Evolutionary conservation across 2,113 vertebrate genomes (phyloP), one percentile per base, ranked within the genome.

Genomic region (Xiphophorus maculatus): DNA sequence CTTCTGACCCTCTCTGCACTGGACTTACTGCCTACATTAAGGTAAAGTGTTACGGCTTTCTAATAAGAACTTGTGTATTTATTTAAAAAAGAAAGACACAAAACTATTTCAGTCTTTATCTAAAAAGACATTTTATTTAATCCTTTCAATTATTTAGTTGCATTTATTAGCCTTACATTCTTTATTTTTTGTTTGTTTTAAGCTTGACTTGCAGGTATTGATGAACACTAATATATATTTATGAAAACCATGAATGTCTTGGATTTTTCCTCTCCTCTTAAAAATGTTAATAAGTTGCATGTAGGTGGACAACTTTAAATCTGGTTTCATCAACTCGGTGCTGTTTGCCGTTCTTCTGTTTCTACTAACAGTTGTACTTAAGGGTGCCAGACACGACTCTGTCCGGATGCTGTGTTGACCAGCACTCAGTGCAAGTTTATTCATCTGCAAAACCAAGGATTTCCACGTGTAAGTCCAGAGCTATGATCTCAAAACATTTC

Each of bases 371-470:
- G 98, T 90, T 99, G 88, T 94, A 94, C 89, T 99, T 98, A 91
- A 96, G 94, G 89, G 96, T 98, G 81, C 93, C 96, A 82, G 97
- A 98, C 89, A 94, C 95, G 42, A 98, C 96, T 0, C 92, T 98
- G 19, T 98, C 97, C 82, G 97, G 97, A 15, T 97, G 96, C 91
- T 96, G 94, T 0, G 94, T 96, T 14, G 96, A 98, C 90, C 98
- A 97, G 80, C 96, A 97, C 92, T 97, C 96, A 28, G 85, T 98
- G 81, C 97, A 98, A 88, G 94, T 98, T 77, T 97, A 96, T 90
- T 95, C 94, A 19, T 95, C 96, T 69, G 93, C 96, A 76, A 99
- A 98, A 86, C 95, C 96, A 65, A 94, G 95, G 87, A 95, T 97
- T 81, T 88, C 86, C 75, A 93, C 97, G 84, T 90, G 97, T 98